Evolutionary conservation across 2,888 invertebrate genomes (phyloP).

Genomic region (Eudasyphora cyanicolor): DNA sequence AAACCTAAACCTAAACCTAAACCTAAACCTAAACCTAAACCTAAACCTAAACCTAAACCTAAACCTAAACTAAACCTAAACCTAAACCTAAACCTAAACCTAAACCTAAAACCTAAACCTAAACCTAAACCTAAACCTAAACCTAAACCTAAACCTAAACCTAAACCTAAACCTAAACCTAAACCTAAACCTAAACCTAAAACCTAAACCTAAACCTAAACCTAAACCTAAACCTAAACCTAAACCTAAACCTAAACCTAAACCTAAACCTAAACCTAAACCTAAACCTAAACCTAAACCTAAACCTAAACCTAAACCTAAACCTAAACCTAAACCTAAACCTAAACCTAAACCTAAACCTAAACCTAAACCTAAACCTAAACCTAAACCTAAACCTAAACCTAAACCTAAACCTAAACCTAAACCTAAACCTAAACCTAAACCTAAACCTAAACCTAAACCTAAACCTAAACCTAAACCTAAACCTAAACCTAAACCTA

Average conservation of each 20-base stretch:
- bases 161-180: conserved; percentile 19
- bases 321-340: conserved; percentile 33
- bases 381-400: conserved; percentile 1
- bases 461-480: not conserved
- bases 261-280: conserved; percentile 17
- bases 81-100: not conserved
- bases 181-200: conserved; percentile 16
- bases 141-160: conserved; percentile 21
- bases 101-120: too few relatives aligned
- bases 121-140: conserved; percentile 11
- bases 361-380: conserved; percentile 12
- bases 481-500: conserved; percentile 5
- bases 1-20: not conserved
- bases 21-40: not conserved
- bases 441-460: conserved; percentile 6
- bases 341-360: conserved; percentile 11
- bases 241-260: conserved; percentile 8
- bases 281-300: conserved; percentile 5
- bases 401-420: conserved; percentile 15
- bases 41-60: not conserved
- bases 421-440: conserved; percentile 3
- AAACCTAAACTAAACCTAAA: not conserved
- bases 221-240: conserved; percentile 19
- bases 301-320: conserved; percentile 6
- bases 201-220: conserved; percentile 10